These are phyloP conservation scores for Cheilosia soror DNA, from an alignment of 2,888 invertebrate genomes.

Conservation along the genomic window DNA sequence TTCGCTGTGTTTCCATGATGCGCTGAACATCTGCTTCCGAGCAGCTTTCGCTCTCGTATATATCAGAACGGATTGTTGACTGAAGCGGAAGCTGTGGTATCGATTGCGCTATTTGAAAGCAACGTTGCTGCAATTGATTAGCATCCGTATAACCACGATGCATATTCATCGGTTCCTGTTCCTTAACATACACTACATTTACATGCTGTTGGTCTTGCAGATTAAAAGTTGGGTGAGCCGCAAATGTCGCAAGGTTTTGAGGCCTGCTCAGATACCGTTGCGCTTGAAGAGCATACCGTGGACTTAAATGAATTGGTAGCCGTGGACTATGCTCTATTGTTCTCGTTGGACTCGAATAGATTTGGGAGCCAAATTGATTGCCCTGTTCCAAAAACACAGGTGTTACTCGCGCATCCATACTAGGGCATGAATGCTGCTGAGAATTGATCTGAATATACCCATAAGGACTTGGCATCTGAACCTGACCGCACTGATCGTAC, in stretches of 20 bases:
- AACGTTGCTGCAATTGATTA: slow-evolving; percentile 59
- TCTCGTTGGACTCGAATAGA: slow-evolving; percentile 81
- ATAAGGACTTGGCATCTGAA: slow-evolving; percentile 77
- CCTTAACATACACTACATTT: slow-evolving; percentile 66
- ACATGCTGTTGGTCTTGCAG: slow-evolving; percentile 70
- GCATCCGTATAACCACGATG: slow-evolving; percentile 59
- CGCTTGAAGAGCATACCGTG: slow-evolving; percentile 77
- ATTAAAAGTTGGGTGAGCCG: slow-evolving; percentile 54
- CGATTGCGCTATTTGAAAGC: slow-evolving; percentile 49
- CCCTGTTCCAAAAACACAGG: slow-evolving; percentile 81
- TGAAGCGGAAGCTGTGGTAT: slow-evolving; percentile 45
- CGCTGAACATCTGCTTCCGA: slow-evolving; percentile 90
- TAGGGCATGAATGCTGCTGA: slow-evolving; percentile 66
- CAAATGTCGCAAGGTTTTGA: slow-evolving; percentile 21
- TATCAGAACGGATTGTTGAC: slow-evolving; percentile 59
- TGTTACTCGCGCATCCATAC: slow-evolving; percentile 80
- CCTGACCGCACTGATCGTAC: slow-evolving; percentile 77
- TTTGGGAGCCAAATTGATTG: slow-evolving; percentile 80
- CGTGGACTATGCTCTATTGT: slow-evolving; percentile 78
- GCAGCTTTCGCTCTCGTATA: slow-evolving; percentile 88
- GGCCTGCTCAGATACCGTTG: slow-evolving; percentile 77
- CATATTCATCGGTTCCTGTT: slow-evolving; percentile 74
- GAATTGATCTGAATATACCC: slow-evolving; percentile 78
- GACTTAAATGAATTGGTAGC: slow-evolving; percentile 77
- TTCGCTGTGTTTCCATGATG: slow-evolving; percentile 83